Base-by-base conservation (phyloP, 2,888 invertebrate species). In the Andrena praecox region DNA sequence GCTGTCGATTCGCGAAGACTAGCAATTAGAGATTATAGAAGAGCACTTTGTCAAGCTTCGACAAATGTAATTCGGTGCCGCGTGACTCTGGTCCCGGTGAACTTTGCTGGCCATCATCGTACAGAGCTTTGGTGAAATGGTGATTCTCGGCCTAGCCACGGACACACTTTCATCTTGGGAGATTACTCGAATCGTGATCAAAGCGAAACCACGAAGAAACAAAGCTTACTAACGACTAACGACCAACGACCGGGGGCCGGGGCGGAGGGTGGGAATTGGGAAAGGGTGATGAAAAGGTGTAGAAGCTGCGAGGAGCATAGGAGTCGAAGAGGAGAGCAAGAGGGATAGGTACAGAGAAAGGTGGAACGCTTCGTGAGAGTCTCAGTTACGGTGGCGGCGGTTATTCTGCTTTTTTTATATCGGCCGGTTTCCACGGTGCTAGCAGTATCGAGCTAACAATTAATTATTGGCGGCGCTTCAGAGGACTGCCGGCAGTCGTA, bases 391-490 rank as follows among this genome's bases (percentile, higher is more conserved):
- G 76, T 33, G 35, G 66, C 50, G 70, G 76, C 60, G 84, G 89
- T 85, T 89, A 89, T 87, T 87, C 83, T 78, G 74, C 78, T 77
- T 86, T 89, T 89, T 89, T 89, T 89, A 89, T 89, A 87, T 89
- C 88, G 86, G 83, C 80, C 78, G 84, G 87, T 85, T 85, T 85
- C 78, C 85, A 76, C 85, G 84, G 84, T 62, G 82, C 82, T 82
- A 82, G 76, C 78, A 76, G 88, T 90, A 91, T 89, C 89, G 90
- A 89, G 89, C 89, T 92, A 92, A 92, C 93, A 93, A 93, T 93
- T 93, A 93, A 93, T 93, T 93, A 93, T 93, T 91, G 92, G 90
- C 90, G 90, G 89, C 91, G 92, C 89, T 92, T 91, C 91, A 89
- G 90, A 91, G 90, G 87, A 86, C 84, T 87, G 81, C 87, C 86